Percentiles rank a stretch among this genome's conserved stretches.
Evolutionary conservation across 2,113 vertebrate genomes (phyloP).

Genomic region (Lagopus leucura): DNA sequence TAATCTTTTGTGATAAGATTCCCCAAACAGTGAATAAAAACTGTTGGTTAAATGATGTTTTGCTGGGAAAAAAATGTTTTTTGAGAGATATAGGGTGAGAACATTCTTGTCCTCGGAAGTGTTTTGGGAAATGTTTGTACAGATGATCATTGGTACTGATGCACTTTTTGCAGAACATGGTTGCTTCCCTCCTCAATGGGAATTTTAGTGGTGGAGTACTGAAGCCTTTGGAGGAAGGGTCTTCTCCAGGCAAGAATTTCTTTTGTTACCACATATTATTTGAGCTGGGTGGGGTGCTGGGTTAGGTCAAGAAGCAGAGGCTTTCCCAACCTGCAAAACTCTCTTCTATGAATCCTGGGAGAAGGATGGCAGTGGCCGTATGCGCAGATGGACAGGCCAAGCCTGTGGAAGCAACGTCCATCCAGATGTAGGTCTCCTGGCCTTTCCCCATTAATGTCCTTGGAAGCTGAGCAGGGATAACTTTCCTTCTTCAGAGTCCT

Average conservation of each 20-base stretch:
- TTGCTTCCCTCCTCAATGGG: background rate
- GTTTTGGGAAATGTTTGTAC: background rate
- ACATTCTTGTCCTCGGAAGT: background rate
- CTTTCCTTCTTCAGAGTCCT: background rate
- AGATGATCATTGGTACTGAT: background rate
- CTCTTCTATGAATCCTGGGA: background rate
- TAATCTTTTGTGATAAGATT: slow-evolving; percentile 17
- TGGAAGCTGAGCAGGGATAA: background rate
- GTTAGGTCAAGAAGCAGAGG: background rate
- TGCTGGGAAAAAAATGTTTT: background rate
- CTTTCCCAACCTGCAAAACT: background rate
- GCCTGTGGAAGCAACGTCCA: background rate
- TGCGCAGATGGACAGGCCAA: background rate
- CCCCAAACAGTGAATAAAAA: background rate
- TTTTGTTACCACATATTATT: background rate
- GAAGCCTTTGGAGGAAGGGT: background rate
- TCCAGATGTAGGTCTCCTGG: background rate
- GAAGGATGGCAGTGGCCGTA: background rate
- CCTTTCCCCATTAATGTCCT: background rate
- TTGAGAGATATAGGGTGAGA: background rate
- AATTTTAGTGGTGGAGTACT: background rate
- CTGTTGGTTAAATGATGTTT: background rate
- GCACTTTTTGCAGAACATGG: background rate
- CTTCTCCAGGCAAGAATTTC: background rate
- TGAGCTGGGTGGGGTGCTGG: background rate